phyloP scores from a whole-genome alignment of 2,113 vertebrate genomes.

The Gavia stellata region DNA sequence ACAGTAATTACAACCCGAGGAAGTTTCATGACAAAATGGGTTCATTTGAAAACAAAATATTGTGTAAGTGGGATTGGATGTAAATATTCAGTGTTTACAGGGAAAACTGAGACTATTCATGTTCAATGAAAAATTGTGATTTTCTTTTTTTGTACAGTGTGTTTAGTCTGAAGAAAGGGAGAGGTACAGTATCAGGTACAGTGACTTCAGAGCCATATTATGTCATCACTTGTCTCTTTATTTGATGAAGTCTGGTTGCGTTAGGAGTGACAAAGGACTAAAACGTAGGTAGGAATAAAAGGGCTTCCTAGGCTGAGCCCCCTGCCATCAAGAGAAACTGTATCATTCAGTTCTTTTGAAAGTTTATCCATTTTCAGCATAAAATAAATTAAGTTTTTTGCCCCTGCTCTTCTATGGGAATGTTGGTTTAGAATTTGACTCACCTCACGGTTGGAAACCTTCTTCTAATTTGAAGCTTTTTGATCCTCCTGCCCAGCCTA shows the following conservation, averaged over 20 bases:
- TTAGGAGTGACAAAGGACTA: not conserved
- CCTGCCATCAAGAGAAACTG: not conserved
- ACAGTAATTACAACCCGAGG: not conserved
- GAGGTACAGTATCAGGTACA: not conserved
- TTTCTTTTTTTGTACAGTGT: not conserved
- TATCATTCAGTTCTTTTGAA: not conserved
- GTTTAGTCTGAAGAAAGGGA: not conserved
- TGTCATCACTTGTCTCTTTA: not conserved
- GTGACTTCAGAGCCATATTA: not conserved
- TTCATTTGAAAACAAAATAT: not conserved
- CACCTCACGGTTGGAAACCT: not conserved
- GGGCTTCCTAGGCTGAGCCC: not conserved
- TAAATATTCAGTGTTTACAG: not conserved
- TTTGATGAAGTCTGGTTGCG: not conserved
- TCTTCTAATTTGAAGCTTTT: conserved; percentile 43
- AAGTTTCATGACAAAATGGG: not conserved
- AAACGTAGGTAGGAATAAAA: not conserved
- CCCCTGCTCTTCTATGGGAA: not conserved
- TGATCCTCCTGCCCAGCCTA: conserved; percentile 3
- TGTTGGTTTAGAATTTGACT: not conserved
- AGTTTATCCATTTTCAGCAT: not conserved
- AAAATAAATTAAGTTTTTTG: not conserved
- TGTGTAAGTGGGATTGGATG: not conserved
- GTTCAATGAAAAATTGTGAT: not conserved
- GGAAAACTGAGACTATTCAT: not conserved